These are phyloP conservation scores for Plectus sambesii DNA, from an alignment of 1,140 invertebrate genomes.

Conservation along the genomic window DNA sequence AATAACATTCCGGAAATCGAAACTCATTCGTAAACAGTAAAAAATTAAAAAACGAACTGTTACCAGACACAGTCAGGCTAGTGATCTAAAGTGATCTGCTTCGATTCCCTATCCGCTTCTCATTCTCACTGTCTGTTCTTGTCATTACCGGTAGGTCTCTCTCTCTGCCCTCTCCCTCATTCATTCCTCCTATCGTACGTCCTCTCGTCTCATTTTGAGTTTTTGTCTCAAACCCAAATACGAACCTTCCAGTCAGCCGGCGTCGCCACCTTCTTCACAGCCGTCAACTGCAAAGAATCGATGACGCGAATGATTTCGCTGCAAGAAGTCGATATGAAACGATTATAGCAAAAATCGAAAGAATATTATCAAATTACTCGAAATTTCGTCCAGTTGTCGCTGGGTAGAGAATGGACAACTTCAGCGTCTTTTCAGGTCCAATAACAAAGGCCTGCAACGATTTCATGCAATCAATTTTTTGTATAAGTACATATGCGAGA, in stretches of 20 bases:
- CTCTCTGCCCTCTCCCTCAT: constrained; percentile 15
- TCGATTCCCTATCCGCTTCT: neutral
- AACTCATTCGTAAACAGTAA: too few relatives aligned
- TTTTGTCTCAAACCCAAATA: too few relatives aligned
- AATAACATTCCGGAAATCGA: too few relatives aligned
- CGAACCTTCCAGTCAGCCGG: constrained; percentile 74
- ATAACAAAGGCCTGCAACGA: constrained; percentile 69
- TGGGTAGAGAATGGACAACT: constrained; percentile 76
- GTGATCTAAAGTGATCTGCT: too few relatives aligned
- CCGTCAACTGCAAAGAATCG: constrained; percentile 75
- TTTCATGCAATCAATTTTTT: too few relatives aligned
- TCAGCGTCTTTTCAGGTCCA: constrained; percentile 71
- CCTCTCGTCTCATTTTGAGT: constrained; percentile 23
- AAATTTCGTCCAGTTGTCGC: constrained; percentile 80
- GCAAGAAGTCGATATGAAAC: constrained; percentile 45
- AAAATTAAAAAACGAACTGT: too few relatives aligned
- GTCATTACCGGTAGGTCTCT: neutral
- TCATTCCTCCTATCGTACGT: too few relatives aligned
- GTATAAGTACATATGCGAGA: too few relatives aligned
- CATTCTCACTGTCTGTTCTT: constrained; percentile 5
- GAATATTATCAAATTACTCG: constrained; percentile 59
- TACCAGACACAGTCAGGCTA: too few relatives aligned
- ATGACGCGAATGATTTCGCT: constrained; percentile 78
- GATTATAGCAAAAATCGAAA: constrained; percentile 6
- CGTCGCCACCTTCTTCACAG: constrained; percentile 66